Base-by-base conservation (phyloP, 1,140 invertebrate species). In the Scaptomyza pallida region DNA sequence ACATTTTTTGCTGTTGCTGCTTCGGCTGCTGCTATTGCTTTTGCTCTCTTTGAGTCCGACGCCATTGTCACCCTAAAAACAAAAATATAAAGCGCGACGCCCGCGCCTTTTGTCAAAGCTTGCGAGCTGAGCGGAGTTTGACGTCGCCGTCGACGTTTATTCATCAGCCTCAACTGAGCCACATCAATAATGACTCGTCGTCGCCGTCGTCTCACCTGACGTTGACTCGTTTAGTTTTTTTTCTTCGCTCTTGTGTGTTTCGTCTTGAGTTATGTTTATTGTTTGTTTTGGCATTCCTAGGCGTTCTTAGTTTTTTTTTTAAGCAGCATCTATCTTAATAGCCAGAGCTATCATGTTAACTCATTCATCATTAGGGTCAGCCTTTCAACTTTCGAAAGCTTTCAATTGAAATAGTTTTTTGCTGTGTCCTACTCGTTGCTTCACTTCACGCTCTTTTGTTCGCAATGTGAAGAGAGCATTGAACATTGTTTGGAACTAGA, bases 291-390 rank as follows among this genome's bases (percentile, higher is more conserved):
- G 68, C 68, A 75, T 75, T 75, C 70, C 62, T 75, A 50, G 41
- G 68, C 68, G 45, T 61, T 33, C 43, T 41, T 37, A 13, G 12
- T 26, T 30, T n/a, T 35, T 5, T 57, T 8, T 8, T 17, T 23
- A 47, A 40, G 55, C 23, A 26, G 23, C 23, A 23, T 23, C 1
- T 23, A 23, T 23, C 21, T 23, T 23, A 23, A 23, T 57, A 59
- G 37, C 61, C 19, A 56, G 50, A 47, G 50, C 19, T 69, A 50
- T 69, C 50, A 51, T 26, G 60, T 26, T 43, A 40, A 70, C 60
- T 64, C 63, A 70, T 37, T 67, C 62, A 52, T 79, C 72, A 79
- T 79, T 79, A 75, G 37, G 72, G 76, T 81, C 68, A 81, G 35
- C 35, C 37, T 55, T 71, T 75, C 67, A 71, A 35, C 48, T 45